These are phyloP conservation scores for Coenonympha glycerion DNA, from an alignment of 2,888 invertebrate species.

Conservation along the genomic window DNA sequence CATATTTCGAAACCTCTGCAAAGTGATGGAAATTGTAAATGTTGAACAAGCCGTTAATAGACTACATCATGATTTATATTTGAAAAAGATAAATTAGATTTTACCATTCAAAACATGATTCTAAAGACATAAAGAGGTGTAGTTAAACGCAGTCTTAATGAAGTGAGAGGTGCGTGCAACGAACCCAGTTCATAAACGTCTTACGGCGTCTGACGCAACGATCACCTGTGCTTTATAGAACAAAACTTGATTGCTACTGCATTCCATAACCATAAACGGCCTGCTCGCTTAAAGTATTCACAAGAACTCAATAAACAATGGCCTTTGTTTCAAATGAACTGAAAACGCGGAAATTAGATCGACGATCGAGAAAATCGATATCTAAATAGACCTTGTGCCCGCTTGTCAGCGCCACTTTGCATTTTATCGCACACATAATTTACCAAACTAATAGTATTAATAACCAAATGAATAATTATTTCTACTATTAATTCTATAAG, in stretches of 20 bases:
- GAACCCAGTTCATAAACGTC: conserved; percentile 31
- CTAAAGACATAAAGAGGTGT: no score
- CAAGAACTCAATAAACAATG: conserved; percentile 24
- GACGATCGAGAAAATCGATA: conserved; percentile 15
- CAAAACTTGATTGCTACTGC: conserved; percentile 48
- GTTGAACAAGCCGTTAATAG: no score
- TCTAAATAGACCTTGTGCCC: conserved; percentile 18
- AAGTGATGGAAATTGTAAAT: no score
- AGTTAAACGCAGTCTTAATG: conserved; percentile 39
- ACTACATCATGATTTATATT: no score
- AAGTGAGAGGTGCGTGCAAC: conserved; percentile 53
- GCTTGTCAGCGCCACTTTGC: conserved; percentile 8
- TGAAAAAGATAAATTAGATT: neutral
- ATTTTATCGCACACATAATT: neutral
- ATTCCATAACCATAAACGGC: conserved; percentile 47
- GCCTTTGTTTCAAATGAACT: conserved; percentile 27
- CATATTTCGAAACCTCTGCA: no score
- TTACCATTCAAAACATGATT: neutral
- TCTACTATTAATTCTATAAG: no score
- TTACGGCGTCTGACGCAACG: conserved; percentile 56
- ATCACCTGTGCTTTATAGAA: conserved; percentile 49
- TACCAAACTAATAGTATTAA: neutral
- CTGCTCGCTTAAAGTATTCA: conserved; percentile 35
- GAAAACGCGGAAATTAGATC: conserved; percentile 25
- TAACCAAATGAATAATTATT: no score